phyloP scores from a whole-genome alignment of 1,140 invertebrate genomes.

The Pararge aegeria region DNA sequence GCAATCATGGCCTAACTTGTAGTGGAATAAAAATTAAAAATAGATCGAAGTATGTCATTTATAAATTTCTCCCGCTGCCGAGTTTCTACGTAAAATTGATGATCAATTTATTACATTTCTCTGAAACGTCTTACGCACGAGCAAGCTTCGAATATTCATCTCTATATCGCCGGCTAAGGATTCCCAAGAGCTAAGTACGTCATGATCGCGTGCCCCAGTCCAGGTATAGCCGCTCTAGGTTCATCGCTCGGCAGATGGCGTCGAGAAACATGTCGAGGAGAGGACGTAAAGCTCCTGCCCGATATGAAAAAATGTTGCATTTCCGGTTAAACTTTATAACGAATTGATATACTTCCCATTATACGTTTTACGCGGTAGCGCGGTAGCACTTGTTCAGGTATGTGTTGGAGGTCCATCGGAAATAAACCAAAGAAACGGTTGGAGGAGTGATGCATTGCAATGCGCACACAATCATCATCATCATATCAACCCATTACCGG shows the following conservation, averaged over 20 bases:
- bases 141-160: not conserved
- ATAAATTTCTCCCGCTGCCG: not conserved
- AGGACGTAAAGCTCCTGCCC: not conserved
- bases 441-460: too few species aligned
- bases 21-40: too few species aligned
- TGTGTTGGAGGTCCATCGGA: too few species aligned
- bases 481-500: too few species aligned
- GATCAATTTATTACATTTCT: constrained; percentile 4
- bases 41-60: not conserved
- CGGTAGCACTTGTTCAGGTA: too few species aligned
- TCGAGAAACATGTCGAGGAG: not conserved
- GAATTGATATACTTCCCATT: too few species aligned
- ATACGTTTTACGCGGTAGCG: too few species aligned
- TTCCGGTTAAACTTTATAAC: too few species aligned
- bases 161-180: not conserved
- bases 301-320: too few species aligned
- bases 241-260: constrained; percentile 40
- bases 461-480: too few species aligned
- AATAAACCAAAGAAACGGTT: too few species aligned
- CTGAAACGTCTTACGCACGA: not conserved
- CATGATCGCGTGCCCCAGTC: constrained; percentile 2
- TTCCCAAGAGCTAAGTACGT: not conserved
- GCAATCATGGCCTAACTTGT: too few species aligned
- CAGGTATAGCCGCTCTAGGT: constrained; percentile 28
- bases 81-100: not conserved